Percentiles rank a stretch among this genome's conserved stretches.
Conservation (phyloP, 2,888 invertebrate genomes). For the Nowickia ferox region DNA sequence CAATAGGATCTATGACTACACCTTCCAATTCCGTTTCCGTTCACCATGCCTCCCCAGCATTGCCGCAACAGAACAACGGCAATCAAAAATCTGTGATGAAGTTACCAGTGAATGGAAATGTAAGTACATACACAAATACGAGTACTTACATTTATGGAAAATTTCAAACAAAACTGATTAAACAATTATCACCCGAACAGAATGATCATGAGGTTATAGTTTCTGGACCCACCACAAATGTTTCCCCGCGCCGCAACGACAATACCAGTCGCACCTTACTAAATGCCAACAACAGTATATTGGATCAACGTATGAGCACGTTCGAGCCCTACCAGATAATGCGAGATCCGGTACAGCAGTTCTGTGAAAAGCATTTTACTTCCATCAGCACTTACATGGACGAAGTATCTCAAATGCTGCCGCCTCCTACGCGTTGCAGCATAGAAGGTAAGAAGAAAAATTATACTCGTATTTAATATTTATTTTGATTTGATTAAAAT, state of each 20-base stretch:
- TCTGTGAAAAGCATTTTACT: slow-evolving; percentile 96
- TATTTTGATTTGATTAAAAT: neutral
- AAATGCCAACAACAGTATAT: slow-evolving; percentile 84
- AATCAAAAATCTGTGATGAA: slow-evolving; percentile 83
- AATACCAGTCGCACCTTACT: slow-evolving; percentile 92
- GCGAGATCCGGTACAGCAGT: slow-evolving; percentile 96
- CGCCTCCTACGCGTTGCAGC: slow-evolving; percentile 96
- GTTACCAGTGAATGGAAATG: slow-evolving; percentile 81
- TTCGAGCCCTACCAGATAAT: slow-evolving; percentile 94
- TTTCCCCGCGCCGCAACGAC: slow-evolving; percentile 87
- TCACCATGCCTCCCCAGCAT: slow-evolving; percentile 82
- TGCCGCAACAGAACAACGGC: slow-evolving; percentile 79
- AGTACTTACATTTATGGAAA: neutral
- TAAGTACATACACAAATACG: slow-evolving; percentile 73
- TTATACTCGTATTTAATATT: neutral
- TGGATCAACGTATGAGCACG: slow-evolving; percentile 89
- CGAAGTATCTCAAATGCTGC: slow-evolving; percentile 91
- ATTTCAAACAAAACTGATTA: neutral
- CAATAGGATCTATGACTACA: slow-evolving; percentile 82
- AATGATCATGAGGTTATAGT: slow-evolving; percentile 84
- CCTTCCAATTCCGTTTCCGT: slow-evolving; percentile 82
- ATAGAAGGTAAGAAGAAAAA: slow-evolving; percentile 89
- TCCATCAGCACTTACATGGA: slow-evolving; percentile 96
- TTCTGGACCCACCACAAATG: slow-evolving; percentile 86
- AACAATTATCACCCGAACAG: slow-evolving; percentile 63